phyloP scores from a whole-genome alignment of 2,888 invertebrate genomes.

The Chromoteleia sp. region DNA sequence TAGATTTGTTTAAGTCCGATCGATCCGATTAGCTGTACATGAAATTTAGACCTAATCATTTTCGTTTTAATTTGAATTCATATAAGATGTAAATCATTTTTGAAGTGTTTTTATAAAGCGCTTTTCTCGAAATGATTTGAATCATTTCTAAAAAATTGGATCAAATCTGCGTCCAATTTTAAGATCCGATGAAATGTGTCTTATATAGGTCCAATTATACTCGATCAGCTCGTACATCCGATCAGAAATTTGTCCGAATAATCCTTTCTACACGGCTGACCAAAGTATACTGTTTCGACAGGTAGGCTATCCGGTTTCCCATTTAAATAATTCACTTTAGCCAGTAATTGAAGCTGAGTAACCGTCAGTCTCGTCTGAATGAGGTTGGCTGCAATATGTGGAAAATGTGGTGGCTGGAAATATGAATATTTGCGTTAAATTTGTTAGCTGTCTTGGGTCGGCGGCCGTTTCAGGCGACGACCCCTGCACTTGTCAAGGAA shows the following conservation, averaged over 20 bases:
- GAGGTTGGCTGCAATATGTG: conserved; percentile 6
- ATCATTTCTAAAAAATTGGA: no score
- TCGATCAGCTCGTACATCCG: neutral
- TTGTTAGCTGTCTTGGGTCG: conserved; percentile 19
- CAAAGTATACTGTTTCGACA: neutral
- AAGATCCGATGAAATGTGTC: no score
- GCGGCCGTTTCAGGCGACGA: neutral
- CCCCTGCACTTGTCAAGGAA: conserved; percentile 16
- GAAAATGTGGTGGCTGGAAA: no score
- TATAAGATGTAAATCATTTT: no score
- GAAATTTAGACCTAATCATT: no score
- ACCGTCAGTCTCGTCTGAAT: conserved; percentile 26
- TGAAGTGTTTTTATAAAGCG: no score
- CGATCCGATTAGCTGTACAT: no score
- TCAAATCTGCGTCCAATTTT: no score
- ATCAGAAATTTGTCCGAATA: neutral
- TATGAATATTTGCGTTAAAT: conserved; percentile 24
- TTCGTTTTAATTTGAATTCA: no score
- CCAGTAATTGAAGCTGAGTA: conserved; percentile 12
- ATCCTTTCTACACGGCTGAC: neutral
- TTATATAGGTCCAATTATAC: no score
- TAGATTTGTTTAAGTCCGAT: no score
- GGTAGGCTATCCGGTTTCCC: conserved; percentile 30
- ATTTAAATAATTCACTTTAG: conserved; percentile 23
- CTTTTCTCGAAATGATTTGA: no score